These are phyloP conservation scores for Eueides isabella DNA, from an alignment of 1,140 invertebrate species.

Conservation along the genomic window DNA sequence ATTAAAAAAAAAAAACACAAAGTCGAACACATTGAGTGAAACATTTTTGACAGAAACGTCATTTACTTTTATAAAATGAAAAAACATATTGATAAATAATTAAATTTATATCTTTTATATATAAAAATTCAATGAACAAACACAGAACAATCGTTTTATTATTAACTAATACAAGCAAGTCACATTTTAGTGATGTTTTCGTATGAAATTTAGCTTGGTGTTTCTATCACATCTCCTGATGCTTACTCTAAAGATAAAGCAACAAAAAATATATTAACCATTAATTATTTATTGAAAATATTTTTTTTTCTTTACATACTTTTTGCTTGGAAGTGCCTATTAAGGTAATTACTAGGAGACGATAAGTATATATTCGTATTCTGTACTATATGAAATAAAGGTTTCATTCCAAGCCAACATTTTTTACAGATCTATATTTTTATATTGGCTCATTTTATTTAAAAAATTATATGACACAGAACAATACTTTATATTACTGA, in stretches of 20 bases:
- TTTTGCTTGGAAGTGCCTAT: too few relatives aligned
- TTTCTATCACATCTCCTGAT: background rate
- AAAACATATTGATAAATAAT: background rate
- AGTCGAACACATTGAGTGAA: background rate
- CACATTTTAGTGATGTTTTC: background rate
- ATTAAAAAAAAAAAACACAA: background rate
- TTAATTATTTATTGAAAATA: too few relatives aligned
- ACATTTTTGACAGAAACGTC: background rate
- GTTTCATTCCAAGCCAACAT: too few relatives aligned
- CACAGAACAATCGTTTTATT: background rate
- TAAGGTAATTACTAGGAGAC: too few relatives aligned
- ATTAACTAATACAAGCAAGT: background rate
- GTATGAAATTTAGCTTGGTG: background rate
- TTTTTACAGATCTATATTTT: too few relatives aligned
- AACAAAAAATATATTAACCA: too few relatives aligned
- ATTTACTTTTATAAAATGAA: background rate
- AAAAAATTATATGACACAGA: too few relatives aligned
- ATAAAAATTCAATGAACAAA: slow-evolving; percentile 1
- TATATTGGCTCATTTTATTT: too few relatives aligned
- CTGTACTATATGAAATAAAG: too few relatives aligned
- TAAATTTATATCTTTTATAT: background rate
- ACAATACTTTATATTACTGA: background rate
- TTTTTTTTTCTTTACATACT: too few relatives aligned
- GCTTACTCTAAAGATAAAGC: background rate
- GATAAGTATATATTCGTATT: too few relatives aligned